Base-by-base conservation (phyloP, 2,888 invertebrate genomes). In the Parnassius apollo region DNA sequence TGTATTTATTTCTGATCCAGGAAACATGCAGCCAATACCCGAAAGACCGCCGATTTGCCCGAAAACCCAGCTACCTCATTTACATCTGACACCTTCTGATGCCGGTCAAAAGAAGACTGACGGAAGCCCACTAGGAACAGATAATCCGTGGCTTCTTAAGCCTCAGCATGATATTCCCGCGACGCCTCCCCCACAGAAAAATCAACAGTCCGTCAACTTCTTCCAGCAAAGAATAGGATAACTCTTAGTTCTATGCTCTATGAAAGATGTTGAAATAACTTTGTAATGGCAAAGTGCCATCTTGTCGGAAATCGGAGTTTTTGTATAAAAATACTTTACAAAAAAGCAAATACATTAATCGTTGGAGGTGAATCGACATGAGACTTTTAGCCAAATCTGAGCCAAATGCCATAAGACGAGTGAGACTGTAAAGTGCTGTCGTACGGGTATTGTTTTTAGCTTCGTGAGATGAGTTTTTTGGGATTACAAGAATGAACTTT, bases 141-240 rank as follows among this genome's bases (percentile, higher is more conserved):
- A 78, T 59, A 83, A 81, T 71, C 90, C 89, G 1, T 84, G 83
- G 76, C 77, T 91, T 11, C 76, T 91, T 67, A 88, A 83, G 66
- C 89, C 90, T 1, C 82, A 88, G 50, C 88, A 90, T 67, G 89
- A 89, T 51, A 90, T 91, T 25, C 91, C 91, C 1, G 75, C 90
- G 18, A 91, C 91, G 3, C 91, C 91, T 1, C 91, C 91, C 0
- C 91, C 91, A 0, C 87, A 88, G 68, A 68, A 74, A 42, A 81
- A 83, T 62, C 69, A 80, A n/a, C 81, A 86, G 68, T 80, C 85
- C 48, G 71, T 75, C 53, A 82, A 83, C 64, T 88, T 88, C 78
- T 89, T 89, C 77, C 85, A 83, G 25, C 83, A 89, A 76, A 82
- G 86, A 78, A 84, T 78, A 74, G 88, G 90, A 72, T 91, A 90